Percentiles rank a stretch among this genome's conserved stretches.
Evolutionary conservation across 2,888 invertebrate species (phyloP).

Genomic region (Orchesella flavescens): DNA sequence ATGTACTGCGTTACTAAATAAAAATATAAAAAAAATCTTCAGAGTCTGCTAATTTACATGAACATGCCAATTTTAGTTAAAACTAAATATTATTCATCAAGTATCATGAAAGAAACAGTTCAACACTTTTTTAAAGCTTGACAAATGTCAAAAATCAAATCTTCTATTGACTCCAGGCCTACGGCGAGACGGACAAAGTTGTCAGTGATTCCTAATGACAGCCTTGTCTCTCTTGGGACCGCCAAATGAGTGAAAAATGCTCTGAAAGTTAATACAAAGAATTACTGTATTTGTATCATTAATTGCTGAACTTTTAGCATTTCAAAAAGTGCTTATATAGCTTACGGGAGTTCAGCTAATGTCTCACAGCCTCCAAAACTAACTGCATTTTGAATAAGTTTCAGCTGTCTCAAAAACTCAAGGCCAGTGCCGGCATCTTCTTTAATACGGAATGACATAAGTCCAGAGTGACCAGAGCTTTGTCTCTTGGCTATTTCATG

Average conservation of each 20-base stretch:
- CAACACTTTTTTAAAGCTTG: constrained; percentile 75
- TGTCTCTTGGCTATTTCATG: constrained; percentile 76
- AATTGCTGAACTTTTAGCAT: too few relatives aligned
- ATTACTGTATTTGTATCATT: too few relatives aligned
- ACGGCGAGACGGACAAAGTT: constrained; percentile 77
- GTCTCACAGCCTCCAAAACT: constrained; percentile 78
- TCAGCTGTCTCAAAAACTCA: constrained; percentile 74
- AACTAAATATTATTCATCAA: too few relatives aligned
- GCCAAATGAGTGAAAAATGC: constrained; percentile 77
- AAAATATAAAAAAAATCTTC: too few relatives aligned
- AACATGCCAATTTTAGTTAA: too few relatives aligned
- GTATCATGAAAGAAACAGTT: too few relatives aligned
- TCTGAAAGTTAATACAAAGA: constrained; percentile 26
- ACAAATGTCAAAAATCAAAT: constrained; percentile 76
- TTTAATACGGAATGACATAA: constrained; percentile 77
- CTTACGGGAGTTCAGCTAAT: constrained; percentile 76
- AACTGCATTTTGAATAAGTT: constrained; percentile 76
- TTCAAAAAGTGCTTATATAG: constrained; percentile 7
- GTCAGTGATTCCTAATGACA: constrained; percentile 75
- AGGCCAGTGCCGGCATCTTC: constrained; percentile 75
- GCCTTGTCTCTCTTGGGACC: constrained; percentile 75
- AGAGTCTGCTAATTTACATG: too few relatives aligned
- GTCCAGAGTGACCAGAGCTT: constrained; percentile 76
- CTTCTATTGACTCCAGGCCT: constrained; percentile 76
- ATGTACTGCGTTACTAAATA: too few relatives aligned